A percentile compares a stretch with the other conserved stretches of the same genome.
Conservation (phyloP, 2,888 invertebrate genomes). For the Yponomeuta plumbellus region DNA sequence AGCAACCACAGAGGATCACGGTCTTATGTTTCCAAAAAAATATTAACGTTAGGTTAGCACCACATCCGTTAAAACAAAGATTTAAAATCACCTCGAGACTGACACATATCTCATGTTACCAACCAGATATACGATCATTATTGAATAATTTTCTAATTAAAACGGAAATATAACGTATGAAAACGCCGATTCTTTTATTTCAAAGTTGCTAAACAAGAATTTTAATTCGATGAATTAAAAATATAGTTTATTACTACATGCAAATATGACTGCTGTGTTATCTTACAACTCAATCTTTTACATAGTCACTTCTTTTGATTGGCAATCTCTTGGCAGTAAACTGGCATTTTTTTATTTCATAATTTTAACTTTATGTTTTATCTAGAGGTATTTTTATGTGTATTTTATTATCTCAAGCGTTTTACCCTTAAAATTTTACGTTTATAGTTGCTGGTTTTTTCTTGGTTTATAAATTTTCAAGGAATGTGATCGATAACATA, state of each 20-base stretch:
- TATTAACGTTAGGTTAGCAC: neutral
- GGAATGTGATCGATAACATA: too few relatives aligned
- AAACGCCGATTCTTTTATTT: neutral
- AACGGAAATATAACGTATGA: conserved; percentile 2
- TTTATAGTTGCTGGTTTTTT: too few relatives aligned
- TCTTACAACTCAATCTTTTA: neutral
- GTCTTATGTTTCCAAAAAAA: too few relatives aligned
- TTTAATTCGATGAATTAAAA: conserved; percentile 2
- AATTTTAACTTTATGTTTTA: neutral
- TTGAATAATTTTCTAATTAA: conserved; percentile 13
- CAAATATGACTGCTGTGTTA: neutral
- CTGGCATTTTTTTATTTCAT: neutral
- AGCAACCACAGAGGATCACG: too few relatives aligned
- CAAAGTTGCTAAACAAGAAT: neutral
- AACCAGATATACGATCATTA: neutral
- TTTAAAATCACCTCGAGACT: conserved; percentile 1
- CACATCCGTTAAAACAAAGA: conserved; percentile 1
- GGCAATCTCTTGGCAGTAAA: too few relatives aligned
- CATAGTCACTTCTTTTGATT: neutral
- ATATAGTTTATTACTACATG: neutral
- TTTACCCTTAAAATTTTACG: too few relatives aligned
- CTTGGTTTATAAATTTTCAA: too few relatives aligned
- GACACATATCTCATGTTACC: conserved; percentile 6
- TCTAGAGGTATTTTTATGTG: too few relatives aligned
- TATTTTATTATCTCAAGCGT: too few relatives aligned